A percentile compares a stretch with the other conserved stretches of the same genome.
Conservation (phyloP, 2,113 vertebrate genomes). For the Miniopterus natalensis region DNA sequence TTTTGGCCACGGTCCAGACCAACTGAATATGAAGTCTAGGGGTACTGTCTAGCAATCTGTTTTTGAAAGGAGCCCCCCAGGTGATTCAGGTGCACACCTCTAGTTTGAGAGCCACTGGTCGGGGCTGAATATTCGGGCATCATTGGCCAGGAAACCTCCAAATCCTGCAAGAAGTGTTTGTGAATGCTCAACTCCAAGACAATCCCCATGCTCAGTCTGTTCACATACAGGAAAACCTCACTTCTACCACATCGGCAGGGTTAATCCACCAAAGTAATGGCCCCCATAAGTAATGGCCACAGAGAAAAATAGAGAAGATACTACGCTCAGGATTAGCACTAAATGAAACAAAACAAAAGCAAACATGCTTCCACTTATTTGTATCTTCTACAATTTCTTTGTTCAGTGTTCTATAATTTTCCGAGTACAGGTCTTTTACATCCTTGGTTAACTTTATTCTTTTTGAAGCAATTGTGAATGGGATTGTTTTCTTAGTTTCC, state of each 20-base stretch:
- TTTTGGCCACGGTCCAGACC: background rate
- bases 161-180: background rate
- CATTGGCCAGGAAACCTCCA: background rate
- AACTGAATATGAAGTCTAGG: background rate
- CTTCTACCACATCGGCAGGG: background rate
- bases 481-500: background rate
- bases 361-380: background rate
- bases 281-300: background rate
- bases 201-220: background rate
- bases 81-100: background rate
- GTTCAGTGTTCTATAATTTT: background rate
- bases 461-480: background rate
- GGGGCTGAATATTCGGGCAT: background rate
- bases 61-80: background rate
- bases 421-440: background rate
- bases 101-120: background rate
- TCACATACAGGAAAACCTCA: background rate
- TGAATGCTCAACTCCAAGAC: background rate
- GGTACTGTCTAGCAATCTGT: too few species aligned
- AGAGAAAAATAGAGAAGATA: background rate
- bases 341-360: background rate
- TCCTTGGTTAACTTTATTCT: background rate
- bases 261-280: background rate
- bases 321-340: background rate
- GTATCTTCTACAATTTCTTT: background rate